phyloP scores from a whole-genome alignment of 2,888 invertebrate genomes.

The Spisula subtruncata region DNA sequence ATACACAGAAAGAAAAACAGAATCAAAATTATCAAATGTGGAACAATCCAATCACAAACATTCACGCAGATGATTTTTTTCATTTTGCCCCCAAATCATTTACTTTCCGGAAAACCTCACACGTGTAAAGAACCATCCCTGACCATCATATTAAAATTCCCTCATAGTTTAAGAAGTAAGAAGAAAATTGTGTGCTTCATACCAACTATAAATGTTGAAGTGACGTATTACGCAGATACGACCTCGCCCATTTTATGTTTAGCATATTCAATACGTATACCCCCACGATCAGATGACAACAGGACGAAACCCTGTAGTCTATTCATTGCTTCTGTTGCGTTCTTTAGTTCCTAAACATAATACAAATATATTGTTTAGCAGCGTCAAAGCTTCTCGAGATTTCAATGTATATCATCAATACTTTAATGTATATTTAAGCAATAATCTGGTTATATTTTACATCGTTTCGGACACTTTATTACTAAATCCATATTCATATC shows the following conservation, averaged over 20 bases:
- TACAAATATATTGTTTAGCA: conserved; percentile 22
- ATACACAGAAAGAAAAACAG: conserved; percentile 1
- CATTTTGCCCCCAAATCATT: conserved; percentile 2
- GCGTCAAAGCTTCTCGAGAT: neutral
- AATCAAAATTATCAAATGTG: neutral
- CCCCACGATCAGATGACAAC: conserved; percentile 98
- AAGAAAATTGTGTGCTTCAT: conserved; percentile 26
- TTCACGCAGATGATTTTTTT: conserved; percentile 29
- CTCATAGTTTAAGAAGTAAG: conserved; percentile 17
- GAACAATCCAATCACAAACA: neutral
- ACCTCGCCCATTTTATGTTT: conserved; percentile 99
- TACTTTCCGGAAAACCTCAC: conserved; percentile 23
- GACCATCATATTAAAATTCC: conserved; percentile 45
- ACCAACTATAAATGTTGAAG: conserved; percentile 22
- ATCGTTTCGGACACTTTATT: too few relatives aligned
- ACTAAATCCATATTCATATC: too few relatives aligned
- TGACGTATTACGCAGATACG: conserved; percentile 71
- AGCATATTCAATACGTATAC: conserved; percentile 99
- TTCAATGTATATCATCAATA: neutral
- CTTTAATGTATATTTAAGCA: too few relatives aligned
- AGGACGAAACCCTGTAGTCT: conserved; percentile 98
- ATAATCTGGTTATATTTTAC: too few relatives aligned
- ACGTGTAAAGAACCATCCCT: conserved; percentile 37
- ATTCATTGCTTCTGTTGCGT: conserved; percentile 97
- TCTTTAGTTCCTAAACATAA: conserved; percentile 91